phyloP scores from a whole-genome alignment of 2,888 invertebrate genomes.

The Rapana venosa region DNA sequence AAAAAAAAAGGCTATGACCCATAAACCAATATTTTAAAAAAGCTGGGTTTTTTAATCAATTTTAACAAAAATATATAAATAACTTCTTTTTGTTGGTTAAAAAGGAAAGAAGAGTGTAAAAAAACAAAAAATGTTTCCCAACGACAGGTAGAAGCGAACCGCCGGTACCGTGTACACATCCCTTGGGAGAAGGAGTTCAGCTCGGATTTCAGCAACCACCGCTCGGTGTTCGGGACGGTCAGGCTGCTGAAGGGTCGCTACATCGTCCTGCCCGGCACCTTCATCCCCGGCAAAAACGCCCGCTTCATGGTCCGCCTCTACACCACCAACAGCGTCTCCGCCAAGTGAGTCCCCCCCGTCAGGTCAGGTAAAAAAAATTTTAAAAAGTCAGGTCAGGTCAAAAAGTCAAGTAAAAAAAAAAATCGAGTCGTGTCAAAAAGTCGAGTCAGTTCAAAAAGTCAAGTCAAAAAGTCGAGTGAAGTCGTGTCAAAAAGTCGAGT shows the following conservation, averaged over 20 bases:
- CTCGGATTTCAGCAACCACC: constrained; percentile 67
- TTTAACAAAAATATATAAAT: too few relatives aligned
- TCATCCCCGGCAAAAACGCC: constrained; percentile 63
- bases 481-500: too few relatives aligned
- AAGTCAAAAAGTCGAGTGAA: too few relatives aligned
- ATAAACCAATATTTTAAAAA: too few relatives aligned
- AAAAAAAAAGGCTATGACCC: too few relatives aligned
- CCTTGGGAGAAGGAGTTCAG: constrained; percentile 66
- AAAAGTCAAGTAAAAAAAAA: too few relatives aligned
- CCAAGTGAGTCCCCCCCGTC: constrained; percentile 35
- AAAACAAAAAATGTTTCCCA: background rate
- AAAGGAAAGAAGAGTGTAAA: too few relatives aligned
- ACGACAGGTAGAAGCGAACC: constrained; percentile 74
- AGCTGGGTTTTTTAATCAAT: too few relatives aligned
- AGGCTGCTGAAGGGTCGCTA: constrained; percentile 71
- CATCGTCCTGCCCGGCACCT: constrained; percentile 71
- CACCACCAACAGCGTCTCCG: constrained; percentile 57
- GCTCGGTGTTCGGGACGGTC: constrained; percentile 71
- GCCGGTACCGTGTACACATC: constrained; percentile 71
- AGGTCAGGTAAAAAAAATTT: too few relatives aligned
- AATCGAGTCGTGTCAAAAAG: too few relatives aligned
- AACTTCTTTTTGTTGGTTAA: too few relatives aligned
- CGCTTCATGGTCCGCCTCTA: constrained; percentile 74
- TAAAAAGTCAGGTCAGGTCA: too few relatives aligned
- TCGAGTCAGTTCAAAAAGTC: background rate